These are phyloP conservation scores for Erpetoichthys calabaricus DNA, from an alignment of 2,797 vertebrate species.

Conservation along the genomic window DNA sequence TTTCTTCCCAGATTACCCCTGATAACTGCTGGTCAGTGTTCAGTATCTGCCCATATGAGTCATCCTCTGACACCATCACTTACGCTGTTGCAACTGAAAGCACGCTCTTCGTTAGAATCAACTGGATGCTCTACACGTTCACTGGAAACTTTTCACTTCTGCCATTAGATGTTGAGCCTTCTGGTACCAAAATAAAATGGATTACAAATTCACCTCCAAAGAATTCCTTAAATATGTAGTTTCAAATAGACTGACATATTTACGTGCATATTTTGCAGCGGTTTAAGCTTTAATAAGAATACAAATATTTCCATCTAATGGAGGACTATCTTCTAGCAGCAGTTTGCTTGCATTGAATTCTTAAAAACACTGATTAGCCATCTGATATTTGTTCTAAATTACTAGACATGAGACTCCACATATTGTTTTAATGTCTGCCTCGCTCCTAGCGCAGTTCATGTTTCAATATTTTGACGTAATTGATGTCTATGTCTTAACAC, in stretches of 20 bases:
- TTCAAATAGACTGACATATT: neutral
- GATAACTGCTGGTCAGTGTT: constrained; percentile 43
- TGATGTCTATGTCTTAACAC: neutral
- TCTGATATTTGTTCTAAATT: no score
- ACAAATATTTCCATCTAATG: no score
- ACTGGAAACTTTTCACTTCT: constrained; percentile 29
- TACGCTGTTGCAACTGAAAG: constrained; percentile 35
- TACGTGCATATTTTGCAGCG: neutral
- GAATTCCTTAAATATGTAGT: neutral
- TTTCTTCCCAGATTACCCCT: constrained; percentile 26
- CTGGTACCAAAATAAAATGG: constrained; percentile 13
- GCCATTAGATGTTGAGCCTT: neutral
- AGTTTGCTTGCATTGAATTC: no score
- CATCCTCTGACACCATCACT: constrained; percentile 26
- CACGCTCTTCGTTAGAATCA: constrained; percentile 40
- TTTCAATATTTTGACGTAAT: neutral
- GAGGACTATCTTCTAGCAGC: no score
- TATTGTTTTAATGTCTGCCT: no score
- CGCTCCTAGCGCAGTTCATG: no score
- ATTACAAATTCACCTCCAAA: neutral
- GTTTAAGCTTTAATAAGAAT: no score
- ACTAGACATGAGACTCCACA: no score
- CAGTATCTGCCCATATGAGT: constrained; percentile 22
- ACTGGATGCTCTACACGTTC: constrained; percentile 41
- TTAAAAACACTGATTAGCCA: no score